Evolutionary conservation across 2,113 vertebrate species (phyloP), one percentile per base, ranked within the genome.

Genomic region (Larimichthys polyactis): DNA sequence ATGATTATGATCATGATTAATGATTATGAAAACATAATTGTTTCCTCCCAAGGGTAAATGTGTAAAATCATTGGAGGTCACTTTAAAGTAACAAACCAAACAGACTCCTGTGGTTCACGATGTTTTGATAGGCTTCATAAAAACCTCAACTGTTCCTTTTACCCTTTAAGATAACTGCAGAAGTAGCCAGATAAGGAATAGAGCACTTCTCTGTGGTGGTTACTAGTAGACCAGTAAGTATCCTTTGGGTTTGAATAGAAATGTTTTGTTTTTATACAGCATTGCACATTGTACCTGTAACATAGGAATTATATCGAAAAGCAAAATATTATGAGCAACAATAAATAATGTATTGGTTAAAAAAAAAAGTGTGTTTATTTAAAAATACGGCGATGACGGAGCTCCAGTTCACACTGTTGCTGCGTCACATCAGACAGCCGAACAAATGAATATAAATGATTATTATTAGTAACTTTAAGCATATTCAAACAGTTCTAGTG

Each of bases 201-300:
- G 82, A 87, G 90, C 87, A 93, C 92, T 91, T 91, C 87, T 92
- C 83, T 84, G 85, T 91, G 89, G 87, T 93, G 90, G 90, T 93
- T 87, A 82, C 76, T 79, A 84, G 86, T 91, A 85, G 73, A 90
- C 87, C 72, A 86, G 49, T 89, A 93, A 93, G 91, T 92, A 93
- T 93, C 92, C 82, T 93, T 92, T 93, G 89, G 85, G 81, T 90
- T 93, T 92, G 82, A 90, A 91, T 92, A 92, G 87, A 93, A 84
- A 88, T 77, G 78, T 94, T 92, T 93, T 91, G 87, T 91, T 94
- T 94, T 94, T 93, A 94, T 94, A 94, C 91, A 90, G 89, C 91
- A 94, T 93, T 94, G 94, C 94, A 94, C 93, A 94, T 93, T 93
- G 91, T 93, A 93, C 82, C 87, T 92, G 93, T 93, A 94, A 93